phyloP scores from a whole-genome alignment of 2,888 invertebrate species.

The Dicycla oo region DNA sequence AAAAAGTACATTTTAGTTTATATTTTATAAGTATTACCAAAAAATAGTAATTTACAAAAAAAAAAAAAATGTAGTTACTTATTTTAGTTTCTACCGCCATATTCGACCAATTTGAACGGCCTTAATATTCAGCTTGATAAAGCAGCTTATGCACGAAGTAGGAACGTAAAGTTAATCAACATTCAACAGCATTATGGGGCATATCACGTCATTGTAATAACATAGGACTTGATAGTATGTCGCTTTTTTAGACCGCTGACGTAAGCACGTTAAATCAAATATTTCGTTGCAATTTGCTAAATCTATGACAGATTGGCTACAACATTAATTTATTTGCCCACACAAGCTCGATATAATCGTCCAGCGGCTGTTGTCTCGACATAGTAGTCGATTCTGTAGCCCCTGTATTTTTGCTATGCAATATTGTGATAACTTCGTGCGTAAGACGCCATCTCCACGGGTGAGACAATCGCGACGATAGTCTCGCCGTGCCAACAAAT shows the following conservation, averaged over 20 bases:
- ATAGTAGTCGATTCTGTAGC: too few species aligned
- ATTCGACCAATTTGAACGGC: constrained; percentile 28
- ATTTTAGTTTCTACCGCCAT: constrained; percentile 16
- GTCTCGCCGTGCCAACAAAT: too few species aligned
- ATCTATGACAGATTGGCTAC: neutral
- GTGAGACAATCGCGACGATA: too few species aligned
- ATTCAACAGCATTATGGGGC: neutral
- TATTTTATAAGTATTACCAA: constrained; percentile 46
- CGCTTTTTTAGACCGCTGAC: neutral
- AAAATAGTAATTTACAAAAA: neutral
- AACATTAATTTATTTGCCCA: neutral
- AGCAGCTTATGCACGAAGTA: constrained; percentile 27
- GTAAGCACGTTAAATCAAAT: neutral
- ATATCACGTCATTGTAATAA: constrained; percentile 15
- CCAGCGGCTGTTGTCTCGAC: too few species aligned
- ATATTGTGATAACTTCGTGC: too few species aligned
- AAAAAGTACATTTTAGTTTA: constrained; percentile 49
- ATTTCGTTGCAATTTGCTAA: neutral
- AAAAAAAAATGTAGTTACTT: neutral
- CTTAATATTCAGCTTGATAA: neutral
- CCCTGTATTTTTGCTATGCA: neutral
- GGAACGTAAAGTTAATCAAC: neutral
- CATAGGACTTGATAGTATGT: neutral
- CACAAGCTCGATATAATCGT: neutral
- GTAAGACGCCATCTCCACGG: too few species aligned